A percentile compares a stretch with the other conserved stretches of the same genome.
These are phyloP conservation scores for Rana temporaria DNA, from an alignment of 2,113 vertebrate species.

Conservation along the genomic window DNA sequence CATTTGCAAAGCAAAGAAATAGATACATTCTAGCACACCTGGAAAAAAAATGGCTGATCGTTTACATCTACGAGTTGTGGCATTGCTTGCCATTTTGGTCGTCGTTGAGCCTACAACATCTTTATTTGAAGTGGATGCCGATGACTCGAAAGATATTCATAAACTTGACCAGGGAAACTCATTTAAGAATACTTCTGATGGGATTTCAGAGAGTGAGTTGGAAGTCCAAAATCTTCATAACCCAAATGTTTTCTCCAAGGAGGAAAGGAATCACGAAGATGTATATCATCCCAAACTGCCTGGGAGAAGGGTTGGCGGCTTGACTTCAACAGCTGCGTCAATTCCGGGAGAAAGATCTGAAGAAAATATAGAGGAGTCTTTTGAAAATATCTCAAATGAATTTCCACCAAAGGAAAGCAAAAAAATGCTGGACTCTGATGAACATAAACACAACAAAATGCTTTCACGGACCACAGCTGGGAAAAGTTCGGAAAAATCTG, in stretches of 20 bases:
- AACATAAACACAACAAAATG: background rate
- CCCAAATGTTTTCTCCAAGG: background rate
- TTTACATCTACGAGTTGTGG: background rate
- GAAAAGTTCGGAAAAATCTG: background rate
- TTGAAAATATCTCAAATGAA: conserved; percentile 1
- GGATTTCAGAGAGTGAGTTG: background rate
- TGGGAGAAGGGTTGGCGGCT: conserved; percentile 3
- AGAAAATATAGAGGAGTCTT: conserved; percentile 12
- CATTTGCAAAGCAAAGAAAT: background rate
- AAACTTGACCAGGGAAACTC: background rate
- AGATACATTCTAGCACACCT: background rate
- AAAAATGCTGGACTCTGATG: background rate
- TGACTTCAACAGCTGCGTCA: conserved; percentile 11
- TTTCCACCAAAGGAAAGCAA: background rate
- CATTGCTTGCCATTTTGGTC: background rate
- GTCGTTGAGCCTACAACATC: background rate
- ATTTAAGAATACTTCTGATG: conserved; percentile 10
- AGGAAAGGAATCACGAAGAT: conserved; percentile 4
- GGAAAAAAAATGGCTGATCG: conserved; percentile 23
- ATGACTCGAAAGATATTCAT: background rate
- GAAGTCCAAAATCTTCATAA: background rate
- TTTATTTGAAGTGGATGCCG: background rate
- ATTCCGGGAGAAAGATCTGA: background rate
- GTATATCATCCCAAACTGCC: conserved; percentile 8
- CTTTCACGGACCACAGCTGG: background rate